A percentile compares a stretch with the other conserved stretches of the same genome.
Evolutionary conservation across 2,888 invertebrate genomes (phyloP).

Genomic region (Microdon myrmicae): DNA sequence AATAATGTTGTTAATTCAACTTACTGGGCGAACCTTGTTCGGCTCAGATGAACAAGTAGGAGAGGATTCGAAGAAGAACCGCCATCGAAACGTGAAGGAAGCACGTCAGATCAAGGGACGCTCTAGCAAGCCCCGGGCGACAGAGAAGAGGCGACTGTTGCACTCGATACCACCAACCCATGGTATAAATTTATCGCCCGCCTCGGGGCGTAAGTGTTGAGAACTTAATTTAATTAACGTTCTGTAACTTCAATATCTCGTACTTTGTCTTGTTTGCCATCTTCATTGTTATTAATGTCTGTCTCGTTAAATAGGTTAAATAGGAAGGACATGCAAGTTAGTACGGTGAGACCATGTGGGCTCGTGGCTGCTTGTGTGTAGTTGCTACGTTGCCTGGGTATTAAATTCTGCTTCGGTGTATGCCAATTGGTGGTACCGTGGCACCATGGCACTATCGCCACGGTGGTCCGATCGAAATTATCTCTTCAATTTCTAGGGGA

Average conservation of each 20-base stretch:
- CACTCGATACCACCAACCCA: too few relatives aligned
- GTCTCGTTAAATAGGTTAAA: conserved; percentile 43
- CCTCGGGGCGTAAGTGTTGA: conserved; percentile 46
- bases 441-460: background rate
- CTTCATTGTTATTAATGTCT: conserved; percentile 40
- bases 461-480: conserved; percentile 27
- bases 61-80: too few relatives aligned
- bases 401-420: too few relatives aligned
- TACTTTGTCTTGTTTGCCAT: conserved; percentile 6
- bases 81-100: conserved; percentile 11
- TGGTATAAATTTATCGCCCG: conserved; percentile 28
- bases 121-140: too few relatives aligned
- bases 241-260: conserved; percentile 38
- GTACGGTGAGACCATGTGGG: conserved; percentile 2
- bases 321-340: conserved; percentile 45
- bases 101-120: background rate
- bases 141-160: background rate
- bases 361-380: conserved; percentile 2
- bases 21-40: too few relatives aligned
- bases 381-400: conserved; percentile 12
- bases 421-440: too few relatives aligned
- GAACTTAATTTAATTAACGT: conserved; percentile 50
- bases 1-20: conserved; percentile 41
- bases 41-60: too few relatives aligned
- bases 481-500: conserved; percentile 3